Evolutionary conservation across 64 coral and sea anemone species (phyloP), one percentile per base, ranked within the genome.

Genomic region (Astreopora myriophthalma): DNA sequence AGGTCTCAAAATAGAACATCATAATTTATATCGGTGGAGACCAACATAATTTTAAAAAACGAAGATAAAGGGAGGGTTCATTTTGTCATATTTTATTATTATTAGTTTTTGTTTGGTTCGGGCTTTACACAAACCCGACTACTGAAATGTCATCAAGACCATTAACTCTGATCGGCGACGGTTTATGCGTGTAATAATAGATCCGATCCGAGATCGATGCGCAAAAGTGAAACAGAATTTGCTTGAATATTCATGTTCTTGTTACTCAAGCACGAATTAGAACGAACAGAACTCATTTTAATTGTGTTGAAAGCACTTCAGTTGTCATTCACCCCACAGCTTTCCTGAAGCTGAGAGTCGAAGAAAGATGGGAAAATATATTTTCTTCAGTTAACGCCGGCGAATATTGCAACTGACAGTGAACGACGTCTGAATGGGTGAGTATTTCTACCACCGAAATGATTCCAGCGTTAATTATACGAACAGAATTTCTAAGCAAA

Each of bases 191-290:
- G 51, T 60, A 60, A 65, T 64, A n/a, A n/a, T n/a, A n/a, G n/a
- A n/a, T n/a, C n/a, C 6, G 31, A 83, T 80, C 76, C 70, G 11
- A 33, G 22, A 34, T 65, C 32, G 20, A 61, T 8, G 32, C 8
- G 16, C 35, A 34, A 24, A 65, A 33, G 12, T 22, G 6, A 83
- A 30, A n/a, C 51, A 55, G 10, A 13, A 39, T 65, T 83, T 37
- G 79, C n/a, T 65, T 83, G 65, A 83, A 83, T 83, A 83, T 83
- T 83, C 79, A 83, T 83, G 79, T 23, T 83, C 19, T 65, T 83
- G 57, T 36, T 57, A 83, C 51, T 80, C 34, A 80, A 60, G 32
- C 46, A 61, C 77, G 52, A 6, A 61, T 61, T 61, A 61, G 8
- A 61, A 26, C 52, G 29, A 60, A 31, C 5, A 80, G 75, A 78